A percentile compares a stretch with the other conserved stretches of the same genome.
phyloP scores from a whole-genome alignment of 2,113 vertebrate species.

The Cebus imitator region DNA sequence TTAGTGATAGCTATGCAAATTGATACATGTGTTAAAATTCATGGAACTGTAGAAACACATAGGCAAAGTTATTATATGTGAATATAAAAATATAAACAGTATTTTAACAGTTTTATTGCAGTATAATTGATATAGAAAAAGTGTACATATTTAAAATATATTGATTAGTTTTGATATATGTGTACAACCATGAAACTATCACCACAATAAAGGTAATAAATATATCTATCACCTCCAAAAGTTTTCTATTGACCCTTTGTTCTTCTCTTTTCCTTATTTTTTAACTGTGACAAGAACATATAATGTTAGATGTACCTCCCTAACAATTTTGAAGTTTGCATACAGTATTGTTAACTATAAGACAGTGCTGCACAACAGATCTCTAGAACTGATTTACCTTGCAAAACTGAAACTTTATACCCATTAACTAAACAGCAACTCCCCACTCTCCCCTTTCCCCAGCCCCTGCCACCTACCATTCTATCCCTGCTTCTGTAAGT shows the following conservation, averaged over 20 bases:
- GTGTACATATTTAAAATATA: not conserved
- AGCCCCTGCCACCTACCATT: not conserved
- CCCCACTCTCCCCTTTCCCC: accelerated
- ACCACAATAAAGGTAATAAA: not conserved
- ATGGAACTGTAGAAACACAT: not conserved
- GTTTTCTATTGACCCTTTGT: not conserved
- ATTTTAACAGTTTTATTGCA: not conserved
- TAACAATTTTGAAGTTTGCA: not conserved
- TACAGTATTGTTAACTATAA: not conserved
- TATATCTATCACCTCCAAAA: not conserved
- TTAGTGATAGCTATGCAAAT: not conserved
- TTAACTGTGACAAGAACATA: not conserved
- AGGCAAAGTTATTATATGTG: not conserved
- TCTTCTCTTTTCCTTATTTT: not conserved
- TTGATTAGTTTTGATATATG: not conserved
- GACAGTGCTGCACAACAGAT: not conserved
- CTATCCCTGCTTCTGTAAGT: not conserved
- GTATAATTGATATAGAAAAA: not conserved
- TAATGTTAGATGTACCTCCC: not conserved
- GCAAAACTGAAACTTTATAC: not conserved
- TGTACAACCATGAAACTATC: not conserved
- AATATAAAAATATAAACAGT: not conserved
- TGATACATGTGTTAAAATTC: not conserved
- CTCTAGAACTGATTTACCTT: not conserved
- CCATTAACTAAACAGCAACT: not conserved